phyloP scores from a whole-genome alignment of 2,113 vertebrate genomes.

The Argyrosomus japonicus region DNA sequence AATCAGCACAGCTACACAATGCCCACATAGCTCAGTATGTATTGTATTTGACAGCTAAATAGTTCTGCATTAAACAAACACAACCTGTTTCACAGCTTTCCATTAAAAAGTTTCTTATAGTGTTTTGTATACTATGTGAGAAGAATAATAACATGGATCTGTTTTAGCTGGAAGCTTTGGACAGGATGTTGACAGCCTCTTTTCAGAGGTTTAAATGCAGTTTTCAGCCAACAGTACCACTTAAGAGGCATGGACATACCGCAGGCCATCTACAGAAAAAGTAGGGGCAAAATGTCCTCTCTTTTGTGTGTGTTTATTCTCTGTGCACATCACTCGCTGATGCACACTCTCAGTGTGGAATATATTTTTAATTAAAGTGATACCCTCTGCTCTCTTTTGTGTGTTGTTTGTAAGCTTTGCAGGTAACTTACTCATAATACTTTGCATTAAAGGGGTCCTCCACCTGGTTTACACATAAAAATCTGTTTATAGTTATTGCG shows the following conservation, averaged over 20 bases:
- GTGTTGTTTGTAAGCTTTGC: not conserved
- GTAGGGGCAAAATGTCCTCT: not conserved
- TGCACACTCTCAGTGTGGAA: not conserved
- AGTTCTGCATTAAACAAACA: not conserved
- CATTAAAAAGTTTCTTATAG: not conserved
- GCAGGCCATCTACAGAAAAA: slow-evolving; percentile 9
- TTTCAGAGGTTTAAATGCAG: not conserved
- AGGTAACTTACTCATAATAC: not conserved
- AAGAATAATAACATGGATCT: slow-evolving; percentile 3
- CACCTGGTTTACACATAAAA: not conserved
- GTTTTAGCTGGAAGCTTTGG: not conserved
- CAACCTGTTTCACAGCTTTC: not conserved
- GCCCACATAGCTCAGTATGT: not conserved
- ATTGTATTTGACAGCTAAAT: slow-evolving; percentile 13
- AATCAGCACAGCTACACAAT: not conserved
- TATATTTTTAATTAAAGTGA: not conserved
- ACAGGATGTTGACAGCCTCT: slow-evolving; percentile 8
- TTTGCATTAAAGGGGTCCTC: not conserved
- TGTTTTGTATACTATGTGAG: slow-evolving; percentile 4
- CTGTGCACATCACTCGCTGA: not conserved
- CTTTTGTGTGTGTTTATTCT: no score
- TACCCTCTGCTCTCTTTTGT: not conserved
- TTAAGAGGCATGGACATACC: slow-evolving; percentile 7
- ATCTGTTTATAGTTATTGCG: not conserved
- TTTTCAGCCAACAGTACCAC: not conserved